Percentiles rank a stretch among this genome's conserved stretches.
Evolutionary conservation across 2,797 vertebrate species (phyloP).

Genomic region (Chelon labrosus): DNA sequence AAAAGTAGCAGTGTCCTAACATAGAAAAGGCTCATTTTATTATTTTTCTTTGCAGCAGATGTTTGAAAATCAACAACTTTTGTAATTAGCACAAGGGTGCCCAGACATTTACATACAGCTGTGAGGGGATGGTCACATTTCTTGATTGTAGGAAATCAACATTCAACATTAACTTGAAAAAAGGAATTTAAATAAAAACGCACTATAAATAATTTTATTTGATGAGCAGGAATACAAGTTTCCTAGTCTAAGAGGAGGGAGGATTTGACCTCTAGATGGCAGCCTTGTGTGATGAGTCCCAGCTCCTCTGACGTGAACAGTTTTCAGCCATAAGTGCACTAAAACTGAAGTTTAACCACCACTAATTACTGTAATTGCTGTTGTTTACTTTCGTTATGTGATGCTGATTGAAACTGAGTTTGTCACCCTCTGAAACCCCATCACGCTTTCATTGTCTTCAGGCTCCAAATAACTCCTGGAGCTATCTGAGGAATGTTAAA

Average conservation of each 20-base stretch:
- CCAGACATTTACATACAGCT: background rate
- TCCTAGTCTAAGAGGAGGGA: background rate
- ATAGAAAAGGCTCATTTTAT: background rate
- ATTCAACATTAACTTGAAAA: background rate
- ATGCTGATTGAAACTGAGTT: slow-evolving; percentile 58
- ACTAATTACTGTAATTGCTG: slow-evolving; percentile 60
- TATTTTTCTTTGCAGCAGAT: background rate
- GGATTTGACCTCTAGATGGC: slow-evolving; percentile 56
- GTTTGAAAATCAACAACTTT: background rate
- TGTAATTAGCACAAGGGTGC: background rate
- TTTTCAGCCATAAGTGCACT: slow-evolving; percentile 32
- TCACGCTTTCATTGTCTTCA: slow-evolving; percentile 50
- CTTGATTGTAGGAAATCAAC: background rate
- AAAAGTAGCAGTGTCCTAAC: background rate
- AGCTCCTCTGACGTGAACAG: slow-evolving; percentile 6
- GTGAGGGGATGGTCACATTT: background rate
- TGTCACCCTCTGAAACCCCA: slow-evolving; percentile 38
- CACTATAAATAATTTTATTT: background rate
- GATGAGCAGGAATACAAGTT: background rate
- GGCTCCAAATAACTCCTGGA: slow-evolving; percentile 22
- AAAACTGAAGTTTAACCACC: slow-evolving; percentile 56
- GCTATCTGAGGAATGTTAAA: slow-evolving; percentile 53
- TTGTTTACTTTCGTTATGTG: slow-evolving; percentile 62
- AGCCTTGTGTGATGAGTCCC: slow-evolving; percentile 47
- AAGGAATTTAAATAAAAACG: background rate